Base-by-base conservation (phyloP, 2,797 vertebrate genomes). In the Ctenopoma kingsleyae region DNA sequence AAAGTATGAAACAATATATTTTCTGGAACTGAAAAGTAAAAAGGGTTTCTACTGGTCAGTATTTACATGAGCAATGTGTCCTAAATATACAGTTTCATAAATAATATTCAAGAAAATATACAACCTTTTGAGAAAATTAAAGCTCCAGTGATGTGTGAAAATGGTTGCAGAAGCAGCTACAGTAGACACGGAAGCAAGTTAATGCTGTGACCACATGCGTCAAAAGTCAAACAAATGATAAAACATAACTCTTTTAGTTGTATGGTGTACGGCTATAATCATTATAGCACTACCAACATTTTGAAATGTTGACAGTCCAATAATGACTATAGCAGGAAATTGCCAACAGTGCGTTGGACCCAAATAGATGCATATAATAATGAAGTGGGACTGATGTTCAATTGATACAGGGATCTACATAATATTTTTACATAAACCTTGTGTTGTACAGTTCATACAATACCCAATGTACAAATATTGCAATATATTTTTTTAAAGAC, bases 1-100 rank as follows among this genome's bases (percentile, higher is more conserved):
- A 72, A 87, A 80, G 80, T 87, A 84, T 84, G 83, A 90, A 89
- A 88, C 62, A 68, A 84, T 76, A 82, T 74, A 56, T 81, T 74
- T 84, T 89, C 77, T 85, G 78, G 57, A 82, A 87, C 71, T 72
- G 52, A 84, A 83, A 88, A 66, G 74, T 80, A 87, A 82, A 82
- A 86, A 80, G 3, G 44, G 17, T 53, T 54, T 36, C 71, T 76
- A 51, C 32, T 17, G 58, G 43, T 71, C 68, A 66, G 51, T 78
- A 86, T 89, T 76, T 86, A 85, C 80, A 91, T 20, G 46, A 81
- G 59, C 32, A 36, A 86, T 71, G 17, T 74, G 60, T 75, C 61
- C 38, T 75, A 82, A 82, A 87, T 88, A 81, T 87, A 80, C 88
- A 90, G 63, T 65, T 76, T 86, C n/a, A 92, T 94, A 93, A 94